Base-by-base conservation (phyloP, 2,888 invertebrate species). In the Morpho achilles region DNA sequence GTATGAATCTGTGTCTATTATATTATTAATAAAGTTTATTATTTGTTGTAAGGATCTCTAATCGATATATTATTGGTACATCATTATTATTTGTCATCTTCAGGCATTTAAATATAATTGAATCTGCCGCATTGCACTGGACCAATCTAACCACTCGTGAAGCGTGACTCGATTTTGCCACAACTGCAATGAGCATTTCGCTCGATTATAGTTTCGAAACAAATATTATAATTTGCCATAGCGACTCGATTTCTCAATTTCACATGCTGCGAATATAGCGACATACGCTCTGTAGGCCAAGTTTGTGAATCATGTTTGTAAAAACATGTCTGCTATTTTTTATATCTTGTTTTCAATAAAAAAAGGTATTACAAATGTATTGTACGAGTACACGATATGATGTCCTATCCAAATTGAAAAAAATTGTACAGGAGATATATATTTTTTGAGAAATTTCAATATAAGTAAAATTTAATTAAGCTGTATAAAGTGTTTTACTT, bases 131-230 rank as follows among this genome's bases (percentile, higher is more conserved):
- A 49, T 54, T 41, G 40, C 50, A 41, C 77, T 69, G 74, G 73
- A 71, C 76, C 73, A 74, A 77, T 77, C 74, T 79, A 80, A 81
- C 78, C 76, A 79, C 82, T 83, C 82, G 80, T 80, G 81, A 77
- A 68, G 66, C 65, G 63, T 65, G 75, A 70, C 75, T 70, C 73
- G 71, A 75, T 76, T 76, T 73, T 73, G 78, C 77, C 71, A 78
- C 80, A 79, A 79, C 73, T 67, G 69, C 70, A 62, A 59, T 64
- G 66, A 63, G 58, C 65, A 67, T 64, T 66, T 58, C 58, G 44
- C 62, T 62, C 58, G 63, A 60, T 65, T 69, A 65, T 62, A 58
- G 64, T 70, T 69, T 68, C 59, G 65, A 66, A 69, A 70, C 58
- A 54, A 55, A 63, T 65, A 63, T 64, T 66, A 66, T 67, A 65